Evolutionary conservation across 2,888 invertebrate genomes (phyloP), one percentile per base, ranked within the genome.

Genomic region (Cenopis cana): DNA sequence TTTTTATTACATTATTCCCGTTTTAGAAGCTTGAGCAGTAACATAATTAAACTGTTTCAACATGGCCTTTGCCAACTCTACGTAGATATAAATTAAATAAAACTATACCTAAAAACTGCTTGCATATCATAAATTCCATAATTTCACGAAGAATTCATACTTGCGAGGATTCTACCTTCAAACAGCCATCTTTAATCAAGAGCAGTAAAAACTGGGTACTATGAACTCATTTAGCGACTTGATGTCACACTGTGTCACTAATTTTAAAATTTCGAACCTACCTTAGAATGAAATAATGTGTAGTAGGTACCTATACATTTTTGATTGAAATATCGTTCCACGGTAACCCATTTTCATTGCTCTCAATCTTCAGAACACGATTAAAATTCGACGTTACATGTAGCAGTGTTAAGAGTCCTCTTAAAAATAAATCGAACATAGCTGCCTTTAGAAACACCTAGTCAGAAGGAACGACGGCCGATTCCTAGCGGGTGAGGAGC

Each of bases 21-120:
- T 69, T 72, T 57, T 76, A 75, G 68, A 76, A 76, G 73, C 74
- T 76, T 76, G 77, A 77, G 76, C 76, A 76, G 75, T 73, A 75
- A 75, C 73, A 71, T 74, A 75, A 76, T 70, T 73, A 59, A 72
- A 72, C 69, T 64, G 64, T 59, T 50, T 67, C 17, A 72, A 67
- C 57, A 60, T 52, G 72, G 56, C 65, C 11, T 38, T n/a, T 50
- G 61, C 67, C 60, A 12, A 41, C 36, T 33, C n/a, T 49, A 55
- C 41, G 9, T 17, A 49, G 5, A 29, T 46, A 59, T 24, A 18
- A 54, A 36, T 57, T 49, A 55, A 55, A 69, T 69, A 46, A 61
- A 55, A 60, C 55, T 67, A 66, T 29, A 55, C 50, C 61, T 38
- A 60, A 59, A 55, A 20, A 65, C 57, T 33, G 24, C 41, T 54